A percentile compares a stretch with the other conserved stretches of the same genome.
Conservation (phyloP, 2,113 vertebrate genomes). For the Anoplopoma fimbria region DNA sequence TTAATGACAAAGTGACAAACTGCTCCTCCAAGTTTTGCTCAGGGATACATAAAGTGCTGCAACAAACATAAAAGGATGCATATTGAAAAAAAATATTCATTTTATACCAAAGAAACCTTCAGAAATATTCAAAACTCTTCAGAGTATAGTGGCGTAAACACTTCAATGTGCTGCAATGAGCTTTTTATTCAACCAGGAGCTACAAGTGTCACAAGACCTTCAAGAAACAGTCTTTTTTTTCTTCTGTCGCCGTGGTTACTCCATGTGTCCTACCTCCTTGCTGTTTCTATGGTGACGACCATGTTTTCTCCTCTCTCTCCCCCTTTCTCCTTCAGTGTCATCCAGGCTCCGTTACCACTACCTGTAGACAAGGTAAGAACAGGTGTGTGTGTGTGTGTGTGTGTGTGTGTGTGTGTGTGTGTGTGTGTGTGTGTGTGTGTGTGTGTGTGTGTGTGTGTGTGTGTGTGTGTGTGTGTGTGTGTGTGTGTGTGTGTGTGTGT, state of each 20-base stretch:
- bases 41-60: too few relatives aligned
- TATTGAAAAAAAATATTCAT: neutral
- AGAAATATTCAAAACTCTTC: neutral
- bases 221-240: constrained; percentile 7
- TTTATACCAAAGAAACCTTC: neutral
- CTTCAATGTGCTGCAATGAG: neutral
- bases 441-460: neutral
- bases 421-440: too few relatives aligned
- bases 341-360: constrained; percentile 95
- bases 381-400: neutral
- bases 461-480: neutral
- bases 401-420: neutral
- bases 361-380: constrained; percentile 97
- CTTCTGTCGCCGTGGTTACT: constrained; percentile 57
- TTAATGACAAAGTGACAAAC: too few relatives aligned
- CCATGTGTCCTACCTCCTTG: constrained; percentile 36
- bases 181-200: neutral
- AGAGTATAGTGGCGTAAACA: too few relatives aligned
- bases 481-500: neutral
- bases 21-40: too few relatives aligned
- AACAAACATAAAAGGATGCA: too few relatives aligned
- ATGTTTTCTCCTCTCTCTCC: constrained; percentile 49
- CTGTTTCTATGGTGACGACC: constrained; percentile 71
- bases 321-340: constrained; percentile 88
- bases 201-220: constrained; percentile 38